These are phyloP conservation scores for Muntiacus reevesi DNA, from an alignment of 2,113 vertebrate species.

Conservation along the genomic window DNA sequence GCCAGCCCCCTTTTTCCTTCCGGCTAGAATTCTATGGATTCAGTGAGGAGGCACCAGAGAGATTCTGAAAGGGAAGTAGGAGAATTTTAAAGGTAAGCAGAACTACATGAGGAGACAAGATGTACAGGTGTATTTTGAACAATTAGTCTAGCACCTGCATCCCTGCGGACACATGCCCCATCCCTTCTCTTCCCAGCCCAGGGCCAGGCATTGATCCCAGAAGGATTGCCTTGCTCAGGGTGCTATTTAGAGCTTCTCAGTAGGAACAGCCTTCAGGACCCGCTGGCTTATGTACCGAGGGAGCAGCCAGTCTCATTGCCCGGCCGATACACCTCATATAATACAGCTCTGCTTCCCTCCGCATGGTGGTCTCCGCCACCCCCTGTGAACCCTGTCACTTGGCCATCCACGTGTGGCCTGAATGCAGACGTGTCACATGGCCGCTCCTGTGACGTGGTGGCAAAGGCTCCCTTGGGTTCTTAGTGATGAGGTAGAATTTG, in stretches of 20 bases:
- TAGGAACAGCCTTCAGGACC: not conserved
- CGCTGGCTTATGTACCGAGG: not conserved
- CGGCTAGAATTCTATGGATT: not conserved
- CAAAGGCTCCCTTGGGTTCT: not conserved
- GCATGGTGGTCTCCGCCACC: accelerated
- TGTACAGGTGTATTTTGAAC: not conserved
- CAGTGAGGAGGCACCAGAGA: not conserved
- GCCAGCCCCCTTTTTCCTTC: not conserved
- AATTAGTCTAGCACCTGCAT: not conserved
- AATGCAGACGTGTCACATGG: accelerated
- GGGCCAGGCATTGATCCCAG: not conserved
- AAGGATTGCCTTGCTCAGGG: not conserved
- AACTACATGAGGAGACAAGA: not conserved
- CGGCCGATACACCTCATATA: not conserved
- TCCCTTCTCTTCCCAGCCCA: not conserved
- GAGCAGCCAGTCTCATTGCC: not conserved
- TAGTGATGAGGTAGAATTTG: not conserved
- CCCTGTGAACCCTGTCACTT: not conserved
- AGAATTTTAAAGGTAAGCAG: not conserved
- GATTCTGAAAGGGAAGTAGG: not conserved
- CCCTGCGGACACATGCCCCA: not conserved
- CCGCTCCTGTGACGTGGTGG: too few species aligned
- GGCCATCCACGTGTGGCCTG: not conserved
- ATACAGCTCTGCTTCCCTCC: not conserved
- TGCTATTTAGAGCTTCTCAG: not conserved